These are phyloP conservation scores for Phaetusa simplex DNA, from an alignment of 2,113 vertebrate species.

Conservation along the genomic window DNA sequence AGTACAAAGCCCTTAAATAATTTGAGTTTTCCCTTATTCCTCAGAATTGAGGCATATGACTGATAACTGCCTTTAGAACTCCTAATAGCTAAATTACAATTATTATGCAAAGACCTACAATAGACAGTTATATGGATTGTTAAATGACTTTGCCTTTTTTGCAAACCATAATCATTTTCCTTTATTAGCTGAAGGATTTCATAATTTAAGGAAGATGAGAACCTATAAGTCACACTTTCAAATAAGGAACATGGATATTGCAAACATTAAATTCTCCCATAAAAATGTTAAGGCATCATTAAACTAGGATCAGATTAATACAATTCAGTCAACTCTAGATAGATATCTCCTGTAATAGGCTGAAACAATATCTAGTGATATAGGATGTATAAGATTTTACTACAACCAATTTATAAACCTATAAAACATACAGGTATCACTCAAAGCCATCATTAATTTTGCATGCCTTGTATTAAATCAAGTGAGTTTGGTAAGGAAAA, in stretches of 20 bases:
- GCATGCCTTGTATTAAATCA: slow-evolving; percentile 74
- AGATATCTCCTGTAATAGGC: slow-evolving; percentile 79
- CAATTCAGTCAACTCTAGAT: slow-evolving; percentile 81
- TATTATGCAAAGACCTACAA: slow-evolving; percentile 81
- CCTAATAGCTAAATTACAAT: slow-evolving; percentile 83
- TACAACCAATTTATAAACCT: slow-evolving; percentile 79
- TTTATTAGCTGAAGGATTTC: slow-evolving; percentile 86
- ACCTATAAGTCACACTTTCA: slow-evolving; percentile 85
- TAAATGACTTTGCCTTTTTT: slow-evolving; percentile 82
- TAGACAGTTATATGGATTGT: slow-evolving; percentile 83
- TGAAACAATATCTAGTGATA: slow-evolving; percentile 81
- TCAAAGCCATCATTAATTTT: slow-evolving; percentile 76
- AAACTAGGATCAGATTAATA: slow-evolving; percentile 86
- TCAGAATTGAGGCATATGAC: slow-evolving; percentile 67
- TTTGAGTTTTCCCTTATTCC: slow-evolving; percentile 67
- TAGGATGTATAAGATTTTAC: slow-evolving; percentile 79
- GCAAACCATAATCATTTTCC: slow-evolving; percentile 83
- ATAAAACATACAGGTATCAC: slow-evolving; percentile 82
- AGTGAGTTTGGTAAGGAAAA: slow-evolving; percentile 53
- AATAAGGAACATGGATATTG: slow-evolving; percentile 85
- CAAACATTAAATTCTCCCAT: slow-evolving; percentile 84
- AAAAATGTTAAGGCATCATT: slow-evolving; percentile 86
- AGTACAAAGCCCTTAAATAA: slow-evolving; percentile 68
- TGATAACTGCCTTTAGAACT: slow-evolving; percentile 80
- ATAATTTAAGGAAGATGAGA: slow-evolving; percentile 85